Conservation (phyloP, 2,797 vertebrate genomes). For the Chrysocyon brachyurus region DNA sequence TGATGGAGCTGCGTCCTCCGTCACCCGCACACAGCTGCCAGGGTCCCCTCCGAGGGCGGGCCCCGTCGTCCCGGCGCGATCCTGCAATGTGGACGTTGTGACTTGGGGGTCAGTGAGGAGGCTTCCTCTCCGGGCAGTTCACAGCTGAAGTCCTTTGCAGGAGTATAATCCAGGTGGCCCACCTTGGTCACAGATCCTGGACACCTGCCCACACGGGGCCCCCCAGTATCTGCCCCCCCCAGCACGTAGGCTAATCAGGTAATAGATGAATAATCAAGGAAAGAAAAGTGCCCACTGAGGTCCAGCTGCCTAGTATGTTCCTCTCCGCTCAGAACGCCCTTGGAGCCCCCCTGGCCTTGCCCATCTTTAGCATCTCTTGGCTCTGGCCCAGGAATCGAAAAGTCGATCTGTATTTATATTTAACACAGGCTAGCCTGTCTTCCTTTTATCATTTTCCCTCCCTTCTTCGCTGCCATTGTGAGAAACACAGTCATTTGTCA, state of each 20-base stretch:
- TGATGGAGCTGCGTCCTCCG: neutral
- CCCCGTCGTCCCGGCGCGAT: neutral
- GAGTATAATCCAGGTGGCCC: neutral
- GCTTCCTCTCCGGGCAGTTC: neutral
- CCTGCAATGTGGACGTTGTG: neutral
- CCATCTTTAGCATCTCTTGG: neutral
- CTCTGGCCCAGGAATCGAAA: neutral
- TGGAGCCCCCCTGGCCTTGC: neutral
- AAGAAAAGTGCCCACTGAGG: neutral
- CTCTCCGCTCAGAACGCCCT: neutral
- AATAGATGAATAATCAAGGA: neutral
- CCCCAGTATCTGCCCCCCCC: neutral
- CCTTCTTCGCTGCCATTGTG: neutral
- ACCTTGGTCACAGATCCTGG: neutral
- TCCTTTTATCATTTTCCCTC: neutral
- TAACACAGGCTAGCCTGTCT: neutral
- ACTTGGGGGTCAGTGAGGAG: neutral
- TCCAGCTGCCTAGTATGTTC: neutral
- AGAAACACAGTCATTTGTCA: neutral
- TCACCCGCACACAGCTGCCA: neutral
- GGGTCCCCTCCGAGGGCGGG: neutral
- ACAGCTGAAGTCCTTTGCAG: neutral
- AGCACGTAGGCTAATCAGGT: neutral
- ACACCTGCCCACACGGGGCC: rapidly evolving
- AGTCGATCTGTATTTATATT: neutral